Evolutionary conservation across 2,797 vertebrate species (phyloP).

Genomic region (Moxostoma hubbsi): DNA sequence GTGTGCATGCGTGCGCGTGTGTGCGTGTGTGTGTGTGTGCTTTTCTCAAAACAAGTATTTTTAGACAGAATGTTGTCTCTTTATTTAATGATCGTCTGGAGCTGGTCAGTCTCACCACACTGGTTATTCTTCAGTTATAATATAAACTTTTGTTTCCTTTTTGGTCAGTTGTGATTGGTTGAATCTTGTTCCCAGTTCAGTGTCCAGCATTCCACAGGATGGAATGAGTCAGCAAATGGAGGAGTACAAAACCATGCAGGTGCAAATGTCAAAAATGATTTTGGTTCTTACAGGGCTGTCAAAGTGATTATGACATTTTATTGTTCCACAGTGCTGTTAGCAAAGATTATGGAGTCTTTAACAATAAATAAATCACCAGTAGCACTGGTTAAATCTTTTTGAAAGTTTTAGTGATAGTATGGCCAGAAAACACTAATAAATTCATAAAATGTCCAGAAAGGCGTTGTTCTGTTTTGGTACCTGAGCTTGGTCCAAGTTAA

Average conservation of each 20-base stretch:
- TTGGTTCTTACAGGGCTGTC: not conserved
- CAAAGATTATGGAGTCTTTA: slow-evolving; percentile 8
- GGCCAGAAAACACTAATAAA: slow-evolving; percentile 13
- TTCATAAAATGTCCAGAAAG: slow-evolving; percentile 10
- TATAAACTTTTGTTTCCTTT: slow-evolving; percentile 21
- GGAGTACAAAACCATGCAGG: not conserved
- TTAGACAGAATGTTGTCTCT: not conserved
- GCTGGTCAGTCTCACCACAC: slow-evolving; percentile 22
- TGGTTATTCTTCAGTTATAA: slow-evolving; percentile 7
- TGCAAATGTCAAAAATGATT: slow-evolving; percentile 6
- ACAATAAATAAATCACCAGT: slow-evolving; percentile 18
- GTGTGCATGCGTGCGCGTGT: no score
- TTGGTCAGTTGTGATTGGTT: not conserved
- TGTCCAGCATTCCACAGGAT: slow-evolving; percentile 3
- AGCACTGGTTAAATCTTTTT: slow-evolving; percentile 1
- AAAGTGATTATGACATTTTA: slow-evolving; percentile 4
- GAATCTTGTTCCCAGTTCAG: not conserved
- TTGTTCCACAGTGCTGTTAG: not conserved
- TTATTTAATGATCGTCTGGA: slow-evolving; percentile 16
- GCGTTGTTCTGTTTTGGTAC: slow-evolving; percentile 11
- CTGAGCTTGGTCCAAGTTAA: slow-evolving; percentile 16
- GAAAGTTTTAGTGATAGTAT: not conserved
- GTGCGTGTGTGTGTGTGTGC: no score
- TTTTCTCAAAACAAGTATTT: slow-evolving; percentile 13
- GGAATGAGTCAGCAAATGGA: slow-evolving; percentile 8